Conservation (phyloP, 2,888 invertebrate genomes). For the Schrankia costaestrigalis region DNA sequence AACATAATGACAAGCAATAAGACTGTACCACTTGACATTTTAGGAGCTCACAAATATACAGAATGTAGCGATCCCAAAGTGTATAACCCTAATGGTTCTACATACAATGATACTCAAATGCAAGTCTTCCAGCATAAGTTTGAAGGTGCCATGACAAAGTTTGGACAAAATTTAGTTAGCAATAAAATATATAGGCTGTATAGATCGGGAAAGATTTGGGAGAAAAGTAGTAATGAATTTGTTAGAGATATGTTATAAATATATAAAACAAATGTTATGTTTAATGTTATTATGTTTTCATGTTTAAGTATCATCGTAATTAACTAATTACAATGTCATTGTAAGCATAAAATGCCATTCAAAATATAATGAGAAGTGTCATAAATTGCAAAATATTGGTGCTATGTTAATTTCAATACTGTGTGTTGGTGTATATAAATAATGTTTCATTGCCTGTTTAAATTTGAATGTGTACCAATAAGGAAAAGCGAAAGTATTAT, state of each 20-base stretch:
- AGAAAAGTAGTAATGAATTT: constrained; percentile 56
- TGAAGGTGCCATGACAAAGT: constrained; percentile 77
- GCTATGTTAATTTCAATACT: too few relatives aligned
- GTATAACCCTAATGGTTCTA: constrained; percentile 49
- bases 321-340: too few relatives aligned
- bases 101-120: constrained; percentile 71
- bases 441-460: too few relatives aligned
- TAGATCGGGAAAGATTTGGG: constrained; percentile 73
- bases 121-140: constrained; percentile 72
- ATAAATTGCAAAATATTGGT: too few relatives aligned
- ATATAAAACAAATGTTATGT: too few relatives aligned
- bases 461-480: too few relatives aligned
- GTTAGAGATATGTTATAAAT: constrained; percentile 52
- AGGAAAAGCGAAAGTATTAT: too few relatives aligned
- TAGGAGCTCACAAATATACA: constrained; percentile 71
- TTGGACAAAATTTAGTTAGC: constrained; percentile 66
- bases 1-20: constrained; percentile 49
- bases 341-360: too few relatives aligned
- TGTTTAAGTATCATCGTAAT: too few relatives aligned
- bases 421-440: too few relatives aligned
- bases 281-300: too few relatives aligned
- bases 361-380: too few relatives aligned
- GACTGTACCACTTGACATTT: constrained; percentile 53
- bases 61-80: constrained; percentile 67
- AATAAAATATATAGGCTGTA: constrained; percentile 73